Base-by-base conservation (phyloP, 2,888 invertebrate species). In the Calliphora vomitoria region DNA sequence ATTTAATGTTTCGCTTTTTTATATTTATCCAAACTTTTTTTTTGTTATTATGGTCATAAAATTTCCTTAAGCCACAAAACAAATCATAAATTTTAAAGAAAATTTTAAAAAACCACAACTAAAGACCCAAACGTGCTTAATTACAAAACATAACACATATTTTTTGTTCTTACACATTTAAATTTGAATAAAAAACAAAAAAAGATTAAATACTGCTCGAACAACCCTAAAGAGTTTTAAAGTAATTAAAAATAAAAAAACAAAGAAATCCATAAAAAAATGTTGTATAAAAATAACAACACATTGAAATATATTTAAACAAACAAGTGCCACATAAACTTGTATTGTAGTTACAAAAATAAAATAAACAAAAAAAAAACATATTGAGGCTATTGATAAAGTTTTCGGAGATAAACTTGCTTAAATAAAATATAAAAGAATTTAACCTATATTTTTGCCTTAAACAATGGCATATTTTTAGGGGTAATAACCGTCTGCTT, bases 401-500 rank as follows among this genome's bases (percentile, higher is more conserved):
- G 44, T 71, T 78, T 72, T n/a, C 31, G 62, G n/a, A 13, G 11
- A 71, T 60, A 38, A n/a, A n/a, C 8, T n/a, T 53, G 4, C n/a
- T 6, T 53, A 25, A 20, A 58, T 13, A 38, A n/a, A 64, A 64
- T 35, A 82, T 18, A 64, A 74, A 74, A 74, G 55, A 78, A 78
- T 78, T 83, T 83, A 83, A 78, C 83, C 83, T 78, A 78, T 69
- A 71, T 78, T 71, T 41, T 55, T 55, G 35, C 35, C 53, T 4
- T 13, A 82, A 83, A 83, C 83, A 83, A 83, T 76, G 82, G 47
- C 60, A 58, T 72, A 72, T 74, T 72, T 79, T 84, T 64, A 72
- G 64, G 72, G 58, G 86, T 50, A 86, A 71, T 80, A 86, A 83
- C 79, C 83, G 74, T 75, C 71, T 83, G 69, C 69, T n/a, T 68